A percentile compares a stretch with the other conserved stretches of the same genome.
Conservation (phyloP, 2,797 vertebrate genomes). For the Scarus forsteni region DNA sequence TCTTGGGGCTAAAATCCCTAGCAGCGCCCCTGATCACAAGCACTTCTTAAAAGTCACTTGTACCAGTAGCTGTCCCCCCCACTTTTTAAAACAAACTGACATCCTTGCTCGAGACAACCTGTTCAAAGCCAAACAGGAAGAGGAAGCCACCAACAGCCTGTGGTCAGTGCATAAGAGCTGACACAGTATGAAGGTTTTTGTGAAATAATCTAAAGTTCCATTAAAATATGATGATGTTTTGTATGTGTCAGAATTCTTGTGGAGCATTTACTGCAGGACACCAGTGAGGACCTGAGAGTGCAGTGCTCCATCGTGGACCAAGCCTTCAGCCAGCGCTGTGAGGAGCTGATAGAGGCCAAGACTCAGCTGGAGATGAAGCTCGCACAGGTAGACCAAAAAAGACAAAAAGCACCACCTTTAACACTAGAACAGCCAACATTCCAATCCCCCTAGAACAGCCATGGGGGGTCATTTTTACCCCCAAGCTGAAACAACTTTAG, state of each 20-base stretch:
- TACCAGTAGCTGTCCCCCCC: too few species aligned
- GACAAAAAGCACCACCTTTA: background rate
- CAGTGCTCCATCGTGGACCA: slow-evolving; percentile 83
- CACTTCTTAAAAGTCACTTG: too few species aligned
- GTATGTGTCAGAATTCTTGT: slow-evolving; percentile 77
- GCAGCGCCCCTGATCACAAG: too few species aligned
- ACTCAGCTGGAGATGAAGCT: slow-evolving; percentile 84
- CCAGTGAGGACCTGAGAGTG: slow-evolving; percentile 84
- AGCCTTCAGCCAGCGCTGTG: slow-evolving; percentile 85
- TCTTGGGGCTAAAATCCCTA: too few species aligned
- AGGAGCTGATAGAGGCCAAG: slow-evolving; percentile 84
- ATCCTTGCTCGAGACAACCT: slow-evolving; percentile 88
- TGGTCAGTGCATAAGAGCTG: slow-evolving; percentile 61
- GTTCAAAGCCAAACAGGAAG: slow-evolving; percentile 82
- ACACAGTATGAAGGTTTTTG: background rate
- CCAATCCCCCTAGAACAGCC: too few species aligned
- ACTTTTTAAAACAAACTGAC: too few species aligned
- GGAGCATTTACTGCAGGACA: slow-evolving; percentile 87
- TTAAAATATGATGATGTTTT: background rate
- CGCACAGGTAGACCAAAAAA: slow-evolving; percentile 71
- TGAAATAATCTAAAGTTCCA: background rate
- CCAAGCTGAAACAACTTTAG: too few species aligned
- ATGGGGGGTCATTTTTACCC: too few species aligned
- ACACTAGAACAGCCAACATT: too few species aligned
- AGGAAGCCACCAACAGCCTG: slow-evolving; percentile 83